Base-by-base conservation (phyloP, 2,888 invertebrate species). In the Pseudolycoriella hygida region DNA sequence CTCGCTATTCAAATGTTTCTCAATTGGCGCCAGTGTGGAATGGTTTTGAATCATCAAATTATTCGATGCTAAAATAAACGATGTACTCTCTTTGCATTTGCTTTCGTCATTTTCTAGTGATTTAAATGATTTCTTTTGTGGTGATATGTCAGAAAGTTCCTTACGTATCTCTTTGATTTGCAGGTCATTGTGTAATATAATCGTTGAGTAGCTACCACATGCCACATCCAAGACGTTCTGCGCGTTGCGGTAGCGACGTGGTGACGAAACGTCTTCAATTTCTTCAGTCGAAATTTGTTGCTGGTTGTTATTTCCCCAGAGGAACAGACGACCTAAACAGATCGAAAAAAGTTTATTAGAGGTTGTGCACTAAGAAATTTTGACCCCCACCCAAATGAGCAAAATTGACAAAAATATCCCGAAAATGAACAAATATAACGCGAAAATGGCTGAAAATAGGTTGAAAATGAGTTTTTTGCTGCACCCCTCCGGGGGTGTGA, bases 221-320 rank as follows among this genome's bases (percentile, higher is more conserved):
- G 65, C 63, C 40, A 67, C 57, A 50, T 66, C 69, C 47, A 63
- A 57, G 1, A 62, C 64, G 46, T 50, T 46, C 39, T 54, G 52
- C 12, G 25, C 31, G 19, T 59, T 58, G 4, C 58, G 51, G 1
- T 62, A 54, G 52, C 79, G 70, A 55, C 72, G 74, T 5, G 83
- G 83, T 8, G 80, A 72, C 60, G 80, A 80, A 55, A 76, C 72
- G 58, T 80, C 77, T 11, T 68, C 64, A 50, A 68, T 68, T 17
- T 68, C 67, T 47, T 74, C 72, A 2, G 48, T 47, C 50, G 73
- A 71, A 40, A 73, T 71, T 2, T 87, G 75, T 66, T 89, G 88
- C 48, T 78, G 74, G 50, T 74, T 71, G 59, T 89, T 89, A 51
- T 76, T 71, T 2, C 89, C 89, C 89, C 89, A 90, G 44, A 79